Percentiles rank a stretch among this genome's conserved stretches.
phyloP scores from a whole-genome alignment of 2,888 invertebrate species.

The Ctena decussata region DNA sequence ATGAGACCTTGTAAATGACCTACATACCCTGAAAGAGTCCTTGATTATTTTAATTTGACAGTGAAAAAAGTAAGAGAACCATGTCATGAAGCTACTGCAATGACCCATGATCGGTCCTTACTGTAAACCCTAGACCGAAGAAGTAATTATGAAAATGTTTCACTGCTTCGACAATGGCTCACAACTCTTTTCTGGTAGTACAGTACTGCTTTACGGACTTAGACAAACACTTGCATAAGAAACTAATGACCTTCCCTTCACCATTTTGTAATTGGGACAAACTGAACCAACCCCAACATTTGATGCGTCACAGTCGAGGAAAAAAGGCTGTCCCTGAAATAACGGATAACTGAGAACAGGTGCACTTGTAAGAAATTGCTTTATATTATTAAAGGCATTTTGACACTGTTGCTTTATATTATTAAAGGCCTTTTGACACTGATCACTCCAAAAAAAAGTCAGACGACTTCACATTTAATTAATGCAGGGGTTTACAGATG shows the following conservation, averaged over 20 bases:
- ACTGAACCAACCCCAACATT: constrained; percentile 32
- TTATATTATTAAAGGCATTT: background rate
- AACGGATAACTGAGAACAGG: background rate
- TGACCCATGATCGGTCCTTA: constrained; percentile 50
- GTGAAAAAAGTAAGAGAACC: too few relatives aligned
- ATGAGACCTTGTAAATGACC: too few relatives aligned
- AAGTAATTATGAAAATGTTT: constrained; percentile 55
- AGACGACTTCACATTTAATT: constrained; percentile 27
- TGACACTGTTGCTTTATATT: constrained; percentile 7
- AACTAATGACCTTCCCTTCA: constrained; percentile 33
- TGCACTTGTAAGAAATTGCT: background rate
- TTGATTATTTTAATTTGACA: too few relatives aligned
- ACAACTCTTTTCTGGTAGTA: constrained; percentile 44
- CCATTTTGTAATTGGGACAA: constrained; percentile 42
- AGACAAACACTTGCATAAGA: constrained; percentile 30
- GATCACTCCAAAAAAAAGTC: constrained; percentile 43
- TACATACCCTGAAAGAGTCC: too few relatives aligned
- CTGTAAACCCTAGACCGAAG: constrained; percentile 25
- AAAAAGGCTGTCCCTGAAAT: background rate
- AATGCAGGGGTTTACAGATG: constrained; percentile 58
- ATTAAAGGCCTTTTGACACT: constrained; percentile 17
- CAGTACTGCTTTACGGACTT: constrained; percentile 47
- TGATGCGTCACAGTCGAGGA: constrained; percentile 39
- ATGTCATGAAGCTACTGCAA: constrained; percentile 45
- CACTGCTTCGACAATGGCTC: constrained; percentile 33